Evolutionary conservation across 2,113 vertebrate genomes (phyloP), one percentile per base, ranked within the genome.

Genomic region (Zosterops hypoxanthus): DNA sequence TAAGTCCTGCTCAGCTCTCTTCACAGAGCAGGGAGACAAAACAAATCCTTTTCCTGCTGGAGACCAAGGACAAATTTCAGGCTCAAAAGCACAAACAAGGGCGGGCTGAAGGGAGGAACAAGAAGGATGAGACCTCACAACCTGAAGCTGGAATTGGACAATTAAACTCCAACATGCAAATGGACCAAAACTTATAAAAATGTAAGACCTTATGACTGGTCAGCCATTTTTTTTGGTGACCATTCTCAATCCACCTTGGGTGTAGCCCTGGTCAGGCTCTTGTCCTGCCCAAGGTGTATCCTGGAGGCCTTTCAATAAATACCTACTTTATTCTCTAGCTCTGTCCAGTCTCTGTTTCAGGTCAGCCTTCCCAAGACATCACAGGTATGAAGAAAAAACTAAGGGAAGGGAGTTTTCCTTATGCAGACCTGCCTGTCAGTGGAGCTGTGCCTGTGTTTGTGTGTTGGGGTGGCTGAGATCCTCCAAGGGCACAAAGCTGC

Each of bases 201-300:
- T 57, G 8, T 57, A 14, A n/a, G 21, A 57, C 8, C 13, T 57
- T 1, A 2, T n/a, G 33, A 14, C 13, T 1, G 5, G 4, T 23
- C 8, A 23, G 12, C 21, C 13, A 57, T 23, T 57, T 57, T n/a
- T n/a, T 57, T 57, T n/a, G 13, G 13, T 23, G 33, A n/a, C 21
- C 56, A 23, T n/a, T 23, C 6, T 57, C 2, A 2, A 6, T n/a
- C 56, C 56, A n/a, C 21, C 20, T 14, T 57, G 33, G 3, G 55
- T 9, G 55, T n/a, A 57, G 55, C 12, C 55, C 20, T 55, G 52
- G 29, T 20, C 28, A 20, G 52, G 52, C 29, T 7, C 18, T 55
- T 55, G 29, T 55, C 53, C 4, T 57, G 33, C 13, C 21, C 21
- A 23, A n/a, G 13, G 55, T n/a, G 33, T 14, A 57, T 23, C 12